Evolutionary conservation across 2,113 vertebrate genomes (phyloP), one percentile per base, ranked within the genome.

Genomic region (Tricholaema leucomelas): DNA sequence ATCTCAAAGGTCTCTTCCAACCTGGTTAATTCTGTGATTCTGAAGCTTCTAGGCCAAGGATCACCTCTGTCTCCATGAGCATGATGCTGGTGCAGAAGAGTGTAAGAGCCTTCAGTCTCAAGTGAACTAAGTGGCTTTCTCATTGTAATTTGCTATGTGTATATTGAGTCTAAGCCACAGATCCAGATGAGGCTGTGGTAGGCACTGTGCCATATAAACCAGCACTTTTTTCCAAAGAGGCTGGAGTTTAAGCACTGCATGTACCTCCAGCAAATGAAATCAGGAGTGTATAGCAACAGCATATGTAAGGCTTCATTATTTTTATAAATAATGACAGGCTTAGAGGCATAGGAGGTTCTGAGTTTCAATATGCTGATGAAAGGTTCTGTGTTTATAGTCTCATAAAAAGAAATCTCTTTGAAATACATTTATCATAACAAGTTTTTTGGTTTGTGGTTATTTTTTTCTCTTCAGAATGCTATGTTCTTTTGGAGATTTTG

Each of bases 341-440:
- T 17, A 78, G 74, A 87, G 48, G 19, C 35, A 73, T 73, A 50
- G 13, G 40, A 81, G 36, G 38, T 63, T 87, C 48, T 73, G 79
- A 82, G 56, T 87, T 85, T 66, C 69, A 89, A 70, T 72, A 92
- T 46, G 40, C 71, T 86, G 58, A 78, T 88, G 61, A 91, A 92
- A 84, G 18, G 9, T 16, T 85, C 71, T 80, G 42, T 77, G 63
- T 87, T 85, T 72, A 33, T 80, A 82, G 52, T 76, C 25, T 50
- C 50, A 59, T 48, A 40, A 69, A 63, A 91, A 74, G 27, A 64
- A 76, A 52, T 67, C 4, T 76, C 35, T 58, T 85, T 70, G 42
- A 46, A 87, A 83, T 52, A 33, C 8, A 55, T 80, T 85, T 90
- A 59, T 82, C 38, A 18, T 74, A 90, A 28, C 15, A 79, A 77